A percentile compares a stretch with the other conserved stretches of the same genome.
Evolutionary conservation across 2,888 invertebrate species (phyloP).

Genomic region (Lordiphosa fenestrarum): DNA sequence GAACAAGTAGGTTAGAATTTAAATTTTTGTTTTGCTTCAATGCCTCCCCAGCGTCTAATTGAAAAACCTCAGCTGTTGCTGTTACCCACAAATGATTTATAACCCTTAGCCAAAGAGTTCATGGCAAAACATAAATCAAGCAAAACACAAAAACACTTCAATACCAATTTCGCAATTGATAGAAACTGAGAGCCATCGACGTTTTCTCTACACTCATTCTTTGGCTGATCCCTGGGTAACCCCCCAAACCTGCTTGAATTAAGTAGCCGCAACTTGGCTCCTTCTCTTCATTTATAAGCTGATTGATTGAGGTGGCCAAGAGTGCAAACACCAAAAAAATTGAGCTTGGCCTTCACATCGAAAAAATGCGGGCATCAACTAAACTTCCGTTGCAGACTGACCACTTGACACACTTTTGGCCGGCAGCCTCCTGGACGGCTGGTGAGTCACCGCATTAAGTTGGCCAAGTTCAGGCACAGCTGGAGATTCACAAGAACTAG

Average conservation of each 20-base stretch:
- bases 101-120: constrained; percentile 22
- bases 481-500: constrained; percentile 41
- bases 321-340: constrained; percentile 34
- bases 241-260: constrained; percentile 25
- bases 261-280: constrained; percentile 13
- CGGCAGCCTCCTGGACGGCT: constrained; percentile 13
- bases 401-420: constrained; percentile 69
- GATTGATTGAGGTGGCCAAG: constrained; percentile 62
- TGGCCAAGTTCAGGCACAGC: constrained; percentile 69
- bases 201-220: constrained; percentile 2
- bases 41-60: constrained; percentile 45
- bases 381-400: constrained; percentile 59
- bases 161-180: constrained; percentile 36
- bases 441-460: constrained; percentile 40
- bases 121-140: constrained; percentile 16
- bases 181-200: constrained; percentile 27
- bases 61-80: constrained; percentile 56
- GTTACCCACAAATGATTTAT: constrained; percentile 52
- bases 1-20: too few species aligned
- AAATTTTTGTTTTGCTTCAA: too few species aligned
- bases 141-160: constrained; percentile 20
- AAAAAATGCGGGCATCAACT: constrained; percentile 69
- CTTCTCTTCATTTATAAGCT: constrained; percentile 48
- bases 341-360: constrained; percentile 59
- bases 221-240: constrained; percentile 25